Percentiles rank a stretch among this genome's conserved stretches.
Conservation (phyloP, 1,140 invertebrate genomes). For the Pantala flavescens region DNA sequence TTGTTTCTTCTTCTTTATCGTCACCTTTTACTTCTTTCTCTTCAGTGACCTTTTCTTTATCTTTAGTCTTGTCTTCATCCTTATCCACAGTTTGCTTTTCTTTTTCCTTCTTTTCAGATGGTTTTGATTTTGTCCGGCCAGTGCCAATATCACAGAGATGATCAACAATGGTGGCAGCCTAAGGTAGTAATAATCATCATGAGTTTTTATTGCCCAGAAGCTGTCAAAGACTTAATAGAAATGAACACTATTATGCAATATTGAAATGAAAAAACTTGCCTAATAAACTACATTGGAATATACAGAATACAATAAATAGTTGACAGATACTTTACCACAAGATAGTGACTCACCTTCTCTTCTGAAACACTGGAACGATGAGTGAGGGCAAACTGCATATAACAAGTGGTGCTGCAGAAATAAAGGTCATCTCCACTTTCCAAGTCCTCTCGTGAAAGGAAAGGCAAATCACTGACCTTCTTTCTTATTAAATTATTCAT, state of each 20-base stretch:
- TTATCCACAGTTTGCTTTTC: constrained; percentile 11
- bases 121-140: constrained; percentile 31
- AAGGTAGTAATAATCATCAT: background rate
- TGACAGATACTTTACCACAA: too few species aligned
- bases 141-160: constrained; percentile 41
- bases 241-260: too few species aligned
- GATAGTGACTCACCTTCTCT: constrained; percentile 20
- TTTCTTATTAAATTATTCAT: constrained; percentile 68
- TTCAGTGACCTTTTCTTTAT: constrained; percentile 36
- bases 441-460: constrained; percentile 50
- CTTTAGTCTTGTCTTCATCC: constrained; percentile 25
- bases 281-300: too few species aligned
- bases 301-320: too few species aligned
- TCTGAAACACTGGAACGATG: constrained; percentile 39
- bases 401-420: constrained; percentile 78
- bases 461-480: constrained; percentile 67
- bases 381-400: constrained; percentile 65
- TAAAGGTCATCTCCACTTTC: constrained; percentile 55
- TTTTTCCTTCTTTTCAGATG: constrained; percentile 13
- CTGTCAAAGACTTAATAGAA: too few species aligned
- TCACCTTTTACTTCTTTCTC: constrained; percentile 38
- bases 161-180: constrained; percentile 51
- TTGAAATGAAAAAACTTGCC: too few species aligned
- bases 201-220: too few species aligned
- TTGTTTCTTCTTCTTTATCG: constrained; percentile 41